Percentiles rank a stretch among this genome's conserved stretches.
Conservation (phyloP, 2,888 invertebrate species). For the Plutella xylostella region DNA sequence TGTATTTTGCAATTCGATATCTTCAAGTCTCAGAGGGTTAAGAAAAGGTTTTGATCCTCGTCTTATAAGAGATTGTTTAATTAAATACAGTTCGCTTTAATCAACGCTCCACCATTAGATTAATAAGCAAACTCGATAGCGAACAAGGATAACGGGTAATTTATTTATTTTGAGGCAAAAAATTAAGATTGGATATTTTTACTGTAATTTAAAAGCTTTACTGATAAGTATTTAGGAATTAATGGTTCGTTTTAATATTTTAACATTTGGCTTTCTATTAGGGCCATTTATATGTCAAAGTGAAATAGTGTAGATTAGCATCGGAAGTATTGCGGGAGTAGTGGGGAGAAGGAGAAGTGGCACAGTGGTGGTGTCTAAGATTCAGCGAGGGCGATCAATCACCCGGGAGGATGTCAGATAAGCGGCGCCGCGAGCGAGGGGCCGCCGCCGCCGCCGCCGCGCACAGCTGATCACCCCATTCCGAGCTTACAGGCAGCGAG, state of each 20-base stretch:
- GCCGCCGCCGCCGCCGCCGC: constrained; percentile 9
- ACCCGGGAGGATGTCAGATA: constrained; percentile 40
- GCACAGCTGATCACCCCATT: constrained; percentile 31
- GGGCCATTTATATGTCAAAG: no score
- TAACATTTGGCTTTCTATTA: no score
- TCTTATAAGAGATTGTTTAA: constrained; percentile 38
- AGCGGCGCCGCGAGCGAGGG: constrained; percentile 30
- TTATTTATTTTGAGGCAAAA: constrained; percentile 24
- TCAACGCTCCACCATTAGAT: constrained; percentile 30
- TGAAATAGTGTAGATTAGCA: no score
- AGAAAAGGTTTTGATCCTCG: constrained; percentile 31
- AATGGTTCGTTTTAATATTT: no score
- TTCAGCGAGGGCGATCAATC: constrained; percentile 48
- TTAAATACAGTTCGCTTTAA: constrained; percentile 36
- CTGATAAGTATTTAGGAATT: no score
- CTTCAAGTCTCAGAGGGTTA: constrained; percentile 29
- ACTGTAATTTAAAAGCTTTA: no score
- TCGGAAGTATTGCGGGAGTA: no score
- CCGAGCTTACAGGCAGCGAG: no score
- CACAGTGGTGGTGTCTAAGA: constrained; percentile 45
- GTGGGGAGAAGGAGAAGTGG: no score
- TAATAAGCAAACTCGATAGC: constrained; percentile 19
- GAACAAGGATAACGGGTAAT: neutral
- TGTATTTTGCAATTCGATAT: constrained; percentile 38
- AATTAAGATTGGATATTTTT: no score